Percentiles rank a stretch among this genome's conserved stretches.
phyloP scores from a whole-genome alignment of 2,888 invertebrate genomes.

The Lasioglossum zephyrum region DNA sequence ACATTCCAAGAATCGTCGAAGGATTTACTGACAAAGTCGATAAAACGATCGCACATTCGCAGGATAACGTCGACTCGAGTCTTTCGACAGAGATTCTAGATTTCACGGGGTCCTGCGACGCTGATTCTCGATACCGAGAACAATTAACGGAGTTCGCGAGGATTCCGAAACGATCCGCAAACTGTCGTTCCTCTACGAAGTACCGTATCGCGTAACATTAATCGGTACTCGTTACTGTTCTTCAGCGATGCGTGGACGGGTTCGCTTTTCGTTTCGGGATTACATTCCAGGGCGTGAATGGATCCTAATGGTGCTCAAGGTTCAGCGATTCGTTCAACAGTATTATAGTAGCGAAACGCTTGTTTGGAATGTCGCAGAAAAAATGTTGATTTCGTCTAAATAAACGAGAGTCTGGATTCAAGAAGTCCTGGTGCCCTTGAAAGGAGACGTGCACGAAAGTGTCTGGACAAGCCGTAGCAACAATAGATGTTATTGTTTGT shows the following conservation, averaged over 20 bases:
- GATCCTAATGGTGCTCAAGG: slow-evolving; percentile 68
- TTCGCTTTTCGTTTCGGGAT: slow-evolving; percentile 58
- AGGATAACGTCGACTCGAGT: slow-evolving; percentile 9
- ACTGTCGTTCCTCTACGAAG: background rate
- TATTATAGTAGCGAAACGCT: slow-evolving; percentile 65
- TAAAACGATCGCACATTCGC: slow-evolving; percentile 41
- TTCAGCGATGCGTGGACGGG: background rate
- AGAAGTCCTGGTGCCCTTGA: background rate
- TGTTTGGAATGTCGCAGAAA: slow-evolving; percentile 24
- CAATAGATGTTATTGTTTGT: background rate
- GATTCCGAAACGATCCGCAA: background rate
- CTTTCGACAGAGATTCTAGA: background rate
- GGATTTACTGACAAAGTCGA: slow-evolving; percentile 31
- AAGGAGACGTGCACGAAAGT: background rate
- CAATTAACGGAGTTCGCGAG: background rate
- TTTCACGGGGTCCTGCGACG: background rate
- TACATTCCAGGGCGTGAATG: slow-evolving; percentile 72
- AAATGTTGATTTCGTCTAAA: slow-evolving; percentile 32
- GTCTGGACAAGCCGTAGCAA: background rate
- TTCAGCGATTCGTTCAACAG: slow-evolving; percentile 73
- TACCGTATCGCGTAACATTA: slow-evolving; percentile 1
- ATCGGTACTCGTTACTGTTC: slow-evolving; percentile 24
- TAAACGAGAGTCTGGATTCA: slow-evolving; percentile 33
- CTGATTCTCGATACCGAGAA: slow-evolving; percentile 4
- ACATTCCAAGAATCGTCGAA: slow-evolving; percentile 40